A percentile compares a stretch with the other conserved stretches of the same genome.
Conservation (phyloP, 2,113 vertebrate genomes). For the Colius striatus region DNA sequence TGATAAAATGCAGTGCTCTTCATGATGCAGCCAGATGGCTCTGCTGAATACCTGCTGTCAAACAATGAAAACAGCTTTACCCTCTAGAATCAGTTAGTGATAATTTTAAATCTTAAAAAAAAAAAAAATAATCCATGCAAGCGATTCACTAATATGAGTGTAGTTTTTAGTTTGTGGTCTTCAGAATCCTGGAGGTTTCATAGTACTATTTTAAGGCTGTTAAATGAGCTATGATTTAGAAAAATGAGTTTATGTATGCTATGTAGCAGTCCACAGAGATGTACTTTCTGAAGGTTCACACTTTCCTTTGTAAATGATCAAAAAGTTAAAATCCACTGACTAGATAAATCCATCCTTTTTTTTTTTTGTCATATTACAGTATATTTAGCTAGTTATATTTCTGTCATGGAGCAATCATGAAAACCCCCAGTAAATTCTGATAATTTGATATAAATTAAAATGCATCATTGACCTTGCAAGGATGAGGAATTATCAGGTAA, state of each 20-base stretch:
- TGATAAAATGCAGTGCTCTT: neutral
- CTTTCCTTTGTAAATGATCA: neutral
- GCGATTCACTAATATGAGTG: neutral
- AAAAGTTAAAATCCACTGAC: neutral
- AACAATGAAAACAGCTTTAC: neutral
- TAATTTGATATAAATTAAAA: constrained; percentile 49
- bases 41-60: neutral
- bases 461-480: constrained; percentile 18
- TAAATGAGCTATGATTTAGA: neutral
- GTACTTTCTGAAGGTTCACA: neutral
- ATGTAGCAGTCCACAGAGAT: neutral
- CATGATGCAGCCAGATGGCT: neutral
- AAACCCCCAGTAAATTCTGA: constrained; percentile 14
- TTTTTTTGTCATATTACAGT: neutral
- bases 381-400: neutral
- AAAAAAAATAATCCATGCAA: neutral
- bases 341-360: neutral
- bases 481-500: constrained; percentile 52
- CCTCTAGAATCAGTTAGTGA: neutral
- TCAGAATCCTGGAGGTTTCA: neutral
- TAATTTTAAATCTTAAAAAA: neutral
- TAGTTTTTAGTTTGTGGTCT: neutral
- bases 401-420: neutral
- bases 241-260: neutral
- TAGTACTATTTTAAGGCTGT: neutral